Conservation (phyloP, 1,140 invertebrate species). For the Aricia agestis region DNA sequence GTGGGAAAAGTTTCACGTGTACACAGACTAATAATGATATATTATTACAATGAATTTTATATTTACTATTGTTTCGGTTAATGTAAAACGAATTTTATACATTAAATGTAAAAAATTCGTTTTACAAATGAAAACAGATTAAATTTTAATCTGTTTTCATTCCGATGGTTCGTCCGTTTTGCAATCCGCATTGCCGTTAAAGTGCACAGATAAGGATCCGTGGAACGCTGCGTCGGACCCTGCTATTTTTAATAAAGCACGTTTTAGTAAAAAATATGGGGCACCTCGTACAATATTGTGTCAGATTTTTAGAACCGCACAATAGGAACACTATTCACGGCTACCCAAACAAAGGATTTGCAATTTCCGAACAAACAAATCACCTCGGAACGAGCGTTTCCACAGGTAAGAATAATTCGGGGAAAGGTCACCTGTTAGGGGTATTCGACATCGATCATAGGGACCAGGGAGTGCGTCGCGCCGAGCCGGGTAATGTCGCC, state of each 20-base stretch:
- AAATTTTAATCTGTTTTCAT: background rate
- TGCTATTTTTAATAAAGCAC: background rate
- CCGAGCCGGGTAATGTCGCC: conserved; percentile 65
- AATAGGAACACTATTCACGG: conserved; percentile 41
- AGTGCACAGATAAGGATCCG: background rate
- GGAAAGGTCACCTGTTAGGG: conserved; percentile 71
- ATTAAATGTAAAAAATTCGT: too few relatives aligned
- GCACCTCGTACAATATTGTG: conserved; percentile 25
- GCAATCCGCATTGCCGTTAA: background rate
- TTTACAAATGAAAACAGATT: too few relatives aligned
- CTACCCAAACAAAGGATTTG: conserved; percentile 47
- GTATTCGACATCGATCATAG: conserved; percentile 72
- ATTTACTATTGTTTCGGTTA: background rate
- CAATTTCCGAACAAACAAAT: conserved; percentile 55
- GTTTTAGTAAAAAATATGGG: background rate
- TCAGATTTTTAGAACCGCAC: conserved; percentile 48
- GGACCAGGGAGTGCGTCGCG: conserved; percentile 65
- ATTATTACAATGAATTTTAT: conserved; percentile 10
- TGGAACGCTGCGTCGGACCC: background rate
- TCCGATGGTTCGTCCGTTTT: background rate
- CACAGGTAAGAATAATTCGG: conserved; percentile 70
- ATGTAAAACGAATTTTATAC: background rate
- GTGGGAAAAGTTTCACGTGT: conserved; percentile 21
- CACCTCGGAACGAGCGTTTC: conserved; percentile 69
- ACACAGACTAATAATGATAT: conserved; percentile 11